Evolutionary conservation across 2,888 invertebrate genomes (phyloP).

Genomic region (Brachynemurus nebulosus): DNA sequence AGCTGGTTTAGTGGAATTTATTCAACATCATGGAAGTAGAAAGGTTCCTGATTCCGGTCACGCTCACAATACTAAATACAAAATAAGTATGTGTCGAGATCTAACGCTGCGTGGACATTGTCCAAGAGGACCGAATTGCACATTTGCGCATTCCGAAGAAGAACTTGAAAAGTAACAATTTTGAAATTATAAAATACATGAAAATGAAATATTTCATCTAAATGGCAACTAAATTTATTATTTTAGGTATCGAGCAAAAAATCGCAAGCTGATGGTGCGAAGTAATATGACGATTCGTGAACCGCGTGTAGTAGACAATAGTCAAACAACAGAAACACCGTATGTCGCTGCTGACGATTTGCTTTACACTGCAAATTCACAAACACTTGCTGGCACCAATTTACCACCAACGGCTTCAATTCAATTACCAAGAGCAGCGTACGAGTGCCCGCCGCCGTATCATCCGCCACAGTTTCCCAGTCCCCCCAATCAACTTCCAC

Average conservation of each 20-base stretch:
- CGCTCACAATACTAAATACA: constrained; percentile 59
- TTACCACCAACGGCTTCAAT: constrained; percentile 25
- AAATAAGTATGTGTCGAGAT: constrained; percentile 84
- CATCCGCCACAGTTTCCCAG: constrained; percentile 7
- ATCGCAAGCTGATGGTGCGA: constrained; percentile 37
- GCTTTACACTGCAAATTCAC: constrained; percentile 23
- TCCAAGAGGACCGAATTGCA: constrained; percentile 75
- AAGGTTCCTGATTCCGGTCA: constrained; percentile 45
- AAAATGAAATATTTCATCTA: background rate
- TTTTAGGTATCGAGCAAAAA: constrained; percentile 46
- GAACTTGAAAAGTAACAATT: constrained; percentile 63
- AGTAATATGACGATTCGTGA: constrained; percentile 19
- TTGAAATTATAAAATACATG: constrained; percentile 2
- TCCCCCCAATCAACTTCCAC: constrained; percentile 12
- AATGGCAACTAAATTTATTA: constrained; percentile 9
- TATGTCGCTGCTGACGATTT: constrained; percentile 26
- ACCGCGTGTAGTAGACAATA: constrained; percentile 25
- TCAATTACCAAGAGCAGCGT: constrained; percentile 23
- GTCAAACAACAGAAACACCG: constrained; percentile 27
- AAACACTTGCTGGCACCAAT: constrained; percentile 24
- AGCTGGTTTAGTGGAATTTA: constrained; percentile 61
- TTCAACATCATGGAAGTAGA: constrained; percentile 57
- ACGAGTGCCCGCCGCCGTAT: constrained; percentile 18
- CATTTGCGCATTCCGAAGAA: constrained; percentile 84
- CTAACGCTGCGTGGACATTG: constrained; percentile 65